Evolutionary conservation across 64 coral and sea anemone genomes (phyloP), one percentile per base, ranked within the genome.

Genomic region (Trachythela sp.): DNA sequence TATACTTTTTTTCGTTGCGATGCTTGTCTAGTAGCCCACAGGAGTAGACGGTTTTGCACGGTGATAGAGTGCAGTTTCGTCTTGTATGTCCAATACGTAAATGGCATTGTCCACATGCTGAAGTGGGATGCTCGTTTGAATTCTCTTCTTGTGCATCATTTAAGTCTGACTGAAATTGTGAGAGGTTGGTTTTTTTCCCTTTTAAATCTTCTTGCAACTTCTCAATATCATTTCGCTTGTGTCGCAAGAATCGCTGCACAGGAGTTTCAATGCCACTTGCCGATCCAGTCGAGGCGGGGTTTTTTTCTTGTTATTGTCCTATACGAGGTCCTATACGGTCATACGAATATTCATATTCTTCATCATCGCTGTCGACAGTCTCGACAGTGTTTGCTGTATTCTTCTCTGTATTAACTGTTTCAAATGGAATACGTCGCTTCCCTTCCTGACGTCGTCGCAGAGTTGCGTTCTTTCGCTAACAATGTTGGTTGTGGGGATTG

Each of bases 11-110:
- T 26, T 72, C 68, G 29, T 72, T 26, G 68, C 15, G 68, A 72
- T 72, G 68, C 29, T 72, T 72, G 26, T 72, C 29, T 9, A 72
- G 17, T 72, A 72, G 68, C 29, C 68, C 68, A 72, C 68, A 72
- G 0, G 68, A 72, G 26, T 72, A 72, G n/a, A 72, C 68, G 29
- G 68, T 24, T 26, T 72, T 72, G 29, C 68, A 72, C 68, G 68
- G 68, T 72, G 68, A 72, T 26, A 72, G 32, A 26, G 68, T 72
- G 68, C 68, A 72, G 68, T 72, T 72, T 72, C 68, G 17, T 26
- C 68, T 72, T 26, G 68, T 72, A 72, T 72, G 68, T 26, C 68
- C 9, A 26, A 72, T 0, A 30, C 68, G 68, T 72, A 72, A 72
- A 72, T 72, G 68, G 29, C 68, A 72, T 72, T 72, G 68, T 24